These are phyloP conservation scores for Nemotelus pantherinus DNA, from an alignment of 2,888 invertebrate species.

Conservation along the genomic window DNA sequence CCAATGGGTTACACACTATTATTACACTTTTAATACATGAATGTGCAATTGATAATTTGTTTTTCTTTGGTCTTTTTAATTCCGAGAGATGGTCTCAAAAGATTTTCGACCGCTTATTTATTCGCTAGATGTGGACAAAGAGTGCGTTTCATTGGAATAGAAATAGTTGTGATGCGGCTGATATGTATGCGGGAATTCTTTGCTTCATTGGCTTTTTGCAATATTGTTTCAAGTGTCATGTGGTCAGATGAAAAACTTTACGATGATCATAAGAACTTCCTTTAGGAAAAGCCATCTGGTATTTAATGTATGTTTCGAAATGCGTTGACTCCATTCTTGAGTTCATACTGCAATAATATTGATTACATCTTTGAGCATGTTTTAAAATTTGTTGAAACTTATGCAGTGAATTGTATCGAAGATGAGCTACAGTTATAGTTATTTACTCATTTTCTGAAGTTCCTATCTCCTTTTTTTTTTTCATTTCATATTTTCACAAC, in stretches of 20 bases:
- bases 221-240: conserved; percentile 25
- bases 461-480: too few species aligned
- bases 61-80: neutral
- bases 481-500: too few species aligned
- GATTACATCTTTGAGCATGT: too few species aligned
- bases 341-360: too few species aligned
- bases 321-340: neutral
- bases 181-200: conserved; percentile 15
- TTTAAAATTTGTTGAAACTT: too few species aligned
- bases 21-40: conserved; percentile 17
- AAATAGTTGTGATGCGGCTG: neutral
- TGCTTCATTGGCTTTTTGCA: conserved; percentile 28
- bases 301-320: neutral
- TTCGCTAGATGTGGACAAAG: neutral
- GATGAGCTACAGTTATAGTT: too few species aligned
- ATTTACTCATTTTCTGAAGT: too few species aligned
- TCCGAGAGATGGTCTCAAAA: conserved; percentile 26
- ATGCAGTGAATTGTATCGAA: too few species aligned
- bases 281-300: conserved; percentile 19
- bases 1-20: conserved; percentile 9
- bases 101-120: conserved; percentile 20
- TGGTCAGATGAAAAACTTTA: conserved; percentile 12
- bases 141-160: conserved; percentile 9
- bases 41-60: conserved; percentile 20
- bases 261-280: conserved; percentile 2